Evolutionary conservation across 2,797 vertebrate species (phyloP).

Genomic region (Apogon hyalosoma): DNA sequence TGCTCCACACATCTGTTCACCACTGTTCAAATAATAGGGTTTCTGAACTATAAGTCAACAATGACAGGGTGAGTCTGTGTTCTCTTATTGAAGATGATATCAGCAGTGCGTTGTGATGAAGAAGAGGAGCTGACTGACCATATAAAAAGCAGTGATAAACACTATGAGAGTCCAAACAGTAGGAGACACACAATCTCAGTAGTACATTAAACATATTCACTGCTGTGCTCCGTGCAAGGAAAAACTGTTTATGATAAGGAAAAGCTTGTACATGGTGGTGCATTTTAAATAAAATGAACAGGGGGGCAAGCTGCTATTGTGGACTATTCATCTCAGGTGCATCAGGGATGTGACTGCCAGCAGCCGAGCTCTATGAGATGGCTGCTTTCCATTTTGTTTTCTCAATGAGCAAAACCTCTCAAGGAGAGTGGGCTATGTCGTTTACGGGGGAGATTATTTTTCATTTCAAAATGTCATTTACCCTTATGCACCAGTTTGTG

Average conservation of each 20-base stretch:
- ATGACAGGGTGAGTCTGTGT: conserved; percentile 71
- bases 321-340: conserved; percentile 68
- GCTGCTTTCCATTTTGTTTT: conserved; percentile 75
- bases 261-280: conserved; percentile 45
- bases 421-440: conserved; percentile 54
- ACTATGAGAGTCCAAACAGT: conserved; percentile 43
- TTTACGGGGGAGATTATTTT: conserved; percentile 69
- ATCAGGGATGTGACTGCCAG: conserved; percentile 54
- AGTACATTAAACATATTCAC: conserved; percentile 52
- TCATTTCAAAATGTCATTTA: conserved; percentile 68
- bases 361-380: conserved; percentile 53
- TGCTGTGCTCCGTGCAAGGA: conserved; percentile 34
- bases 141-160: conserved; percentile 66
- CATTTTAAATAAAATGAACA: conserved; percentile 63
- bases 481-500: conserved; percentile 32
- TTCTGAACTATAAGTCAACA: conserved; percentile 75
- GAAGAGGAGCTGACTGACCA: conserved; percentile 67
- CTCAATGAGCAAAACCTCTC: conserved; percentile 68
- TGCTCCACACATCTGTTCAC: conserved; percentile 68
- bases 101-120: conserved; percentile 69
- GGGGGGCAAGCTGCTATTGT: conserved; percentile 39
- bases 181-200: conserved; percentile 49
- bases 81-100: conserved; percentile 85
- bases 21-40: conserved; percentile 69
- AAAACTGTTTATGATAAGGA: conserved; percentile 69